Conservation (phyloP, 2,113 vertebrate species). For the Ivindomyrus marchei region DNA sequence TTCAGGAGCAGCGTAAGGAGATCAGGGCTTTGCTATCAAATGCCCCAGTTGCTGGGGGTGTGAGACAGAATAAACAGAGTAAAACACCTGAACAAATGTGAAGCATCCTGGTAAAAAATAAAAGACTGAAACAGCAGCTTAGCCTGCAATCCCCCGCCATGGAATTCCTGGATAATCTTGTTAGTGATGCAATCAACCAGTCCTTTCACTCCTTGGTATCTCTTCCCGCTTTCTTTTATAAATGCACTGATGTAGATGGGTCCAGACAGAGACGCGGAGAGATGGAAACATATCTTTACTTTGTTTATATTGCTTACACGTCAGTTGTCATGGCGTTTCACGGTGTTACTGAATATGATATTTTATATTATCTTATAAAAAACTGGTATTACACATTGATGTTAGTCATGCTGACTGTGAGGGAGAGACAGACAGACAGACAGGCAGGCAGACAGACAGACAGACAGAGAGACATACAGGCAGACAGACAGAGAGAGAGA, state of each 20-base stretch:
- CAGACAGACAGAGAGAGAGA: background rate
- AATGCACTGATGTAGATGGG: conserved; percentile 67
- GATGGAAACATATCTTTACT: background rate
- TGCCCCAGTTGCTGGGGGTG: background rate
- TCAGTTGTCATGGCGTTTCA: background rate
- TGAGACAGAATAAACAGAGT: background rate
- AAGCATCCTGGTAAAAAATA: background rate
- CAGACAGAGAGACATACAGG: background rate
- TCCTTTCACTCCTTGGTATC: conserved; percentile 67
- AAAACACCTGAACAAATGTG: background rate
- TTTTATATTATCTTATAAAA: background rate
- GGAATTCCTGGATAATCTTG: conserved; percentile 71
- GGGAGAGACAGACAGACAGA: background rate
- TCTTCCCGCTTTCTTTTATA: conserved; percentile 72
- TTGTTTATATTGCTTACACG: background rate
- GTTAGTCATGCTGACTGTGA: background rate
- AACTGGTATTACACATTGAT: background rate
- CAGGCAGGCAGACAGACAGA: background rate
- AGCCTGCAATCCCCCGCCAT: conserved; percentile 72
- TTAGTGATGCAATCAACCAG: conserved; percentile 67
- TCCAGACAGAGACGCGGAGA: background rate
- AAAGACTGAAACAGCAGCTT: conserved; percentile 11
- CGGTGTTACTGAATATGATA: background rate
- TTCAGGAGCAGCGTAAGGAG: background rate
- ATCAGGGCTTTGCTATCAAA: background rate